Evolutionary conservation across 2,888 invertebrate genomes (phyloP), one percentile per base, ranked within the genome.

Genomic region (Trachelus tabidus): DNA sequence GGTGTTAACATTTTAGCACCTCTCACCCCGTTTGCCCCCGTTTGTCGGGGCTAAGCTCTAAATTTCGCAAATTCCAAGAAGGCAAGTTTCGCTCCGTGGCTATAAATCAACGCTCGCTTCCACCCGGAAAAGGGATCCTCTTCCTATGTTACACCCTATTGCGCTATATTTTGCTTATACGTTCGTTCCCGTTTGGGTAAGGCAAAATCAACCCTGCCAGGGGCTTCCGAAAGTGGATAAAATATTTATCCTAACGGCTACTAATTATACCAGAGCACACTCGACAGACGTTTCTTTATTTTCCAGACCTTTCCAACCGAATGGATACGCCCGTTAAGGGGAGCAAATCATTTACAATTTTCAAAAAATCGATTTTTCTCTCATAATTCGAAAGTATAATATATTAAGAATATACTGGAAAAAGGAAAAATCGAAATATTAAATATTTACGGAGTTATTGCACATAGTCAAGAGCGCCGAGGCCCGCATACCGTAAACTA

Each of bases 21-120:
- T 79, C 79, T 77, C 68, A 76, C 76, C 75, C 69, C 81, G 81
- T 77, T 79, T 77, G 76, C 78, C 75, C 56, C 76, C 82, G 81
- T 79, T 80, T 80, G 79, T 80, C 79, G 75, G 74, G 77, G 78
- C 81, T 83, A 83, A 86, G 84, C 83, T 86, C 81, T 85, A 85
- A 86, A 88, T 89, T 88, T 89, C 83, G 84, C 83, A 85, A 88
- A 89, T 89, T 87, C 87, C 85, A 82, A 81, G 84, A 83, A 82
- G 79, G 83, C 82, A 80, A 84, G 81, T 82, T 83, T 82, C 81
- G 83, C 75, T 79, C 79, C 76, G 75, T 82, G 80, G 79, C 83
- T 82, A 85, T 87, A 87, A 88, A 88, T 88, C 83, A 81, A 81
- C 76, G 82, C 30, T 37, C 74, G 56, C 56, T 56, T 71, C 30